These are phyloP conservation scores for Silurus asotus DNA, from an alignment of 2,113 vertebrate genomes.

Conservation along the genomic window DNA sequence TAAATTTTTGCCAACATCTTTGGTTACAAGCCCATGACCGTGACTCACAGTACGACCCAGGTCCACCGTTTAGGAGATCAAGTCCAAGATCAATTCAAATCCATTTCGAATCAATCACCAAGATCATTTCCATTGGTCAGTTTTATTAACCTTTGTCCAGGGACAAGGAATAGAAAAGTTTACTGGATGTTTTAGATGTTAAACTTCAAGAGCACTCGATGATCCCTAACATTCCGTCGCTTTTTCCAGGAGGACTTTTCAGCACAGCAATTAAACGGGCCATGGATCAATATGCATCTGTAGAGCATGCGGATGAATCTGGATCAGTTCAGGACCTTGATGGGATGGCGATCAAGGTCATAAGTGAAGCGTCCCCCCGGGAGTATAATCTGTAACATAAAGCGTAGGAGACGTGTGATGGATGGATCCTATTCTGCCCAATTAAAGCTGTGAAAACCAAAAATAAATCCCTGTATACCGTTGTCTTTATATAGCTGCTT, in stretches of 20 bases:
- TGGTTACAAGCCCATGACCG: too few species aligned
- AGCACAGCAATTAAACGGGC: neutral
- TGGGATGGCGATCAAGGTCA: constrained; percentile 2
- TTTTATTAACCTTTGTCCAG: too few species aligned
- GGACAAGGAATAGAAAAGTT: neutral
- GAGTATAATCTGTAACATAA: constrained; percentile 12
- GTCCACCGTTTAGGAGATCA: too few species aligned
- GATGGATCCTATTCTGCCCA: neutral
- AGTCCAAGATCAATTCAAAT: too few species aligned
- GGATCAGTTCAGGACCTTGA: neutral
- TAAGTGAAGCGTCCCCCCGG: neutral
- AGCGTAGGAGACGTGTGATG: neutral
- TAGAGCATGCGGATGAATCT: neutral
- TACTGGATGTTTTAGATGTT: neutral
- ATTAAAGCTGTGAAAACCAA: neutral
- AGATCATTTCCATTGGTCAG: too few species aligned
- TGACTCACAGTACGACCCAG: too few species aligned
- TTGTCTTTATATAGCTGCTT: neutral
- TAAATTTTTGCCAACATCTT: too few species aligned
- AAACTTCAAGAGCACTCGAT: neutral
- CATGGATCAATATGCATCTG: neutral
- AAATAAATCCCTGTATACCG: neutral
- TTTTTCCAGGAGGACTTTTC: constrained; percentile 1
- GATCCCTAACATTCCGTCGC: neutral
- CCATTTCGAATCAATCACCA: too few species aligned